Evolutionary conservation across 2,888 invertebrate genomes (phyloP).

Genomic region (Erannis defoliaria): DNA sequence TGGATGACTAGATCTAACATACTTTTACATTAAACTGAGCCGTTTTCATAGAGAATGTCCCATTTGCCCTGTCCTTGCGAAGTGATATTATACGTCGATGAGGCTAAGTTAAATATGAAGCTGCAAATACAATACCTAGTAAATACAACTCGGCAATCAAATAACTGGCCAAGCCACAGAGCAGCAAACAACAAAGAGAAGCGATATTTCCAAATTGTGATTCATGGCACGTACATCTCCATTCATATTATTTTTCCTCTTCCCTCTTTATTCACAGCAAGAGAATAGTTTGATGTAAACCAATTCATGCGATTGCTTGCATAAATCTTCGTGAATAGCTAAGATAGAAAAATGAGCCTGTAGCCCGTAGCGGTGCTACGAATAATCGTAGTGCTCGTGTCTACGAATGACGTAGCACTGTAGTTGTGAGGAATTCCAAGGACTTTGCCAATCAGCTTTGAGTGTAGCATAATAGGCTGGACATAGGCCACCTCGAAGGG

Average conservation of each 20-base stretch:
- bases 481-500: too few relatives aligned
- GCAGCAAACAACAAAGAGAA: conserved; percentile 3
- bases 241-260: conserved; percentile 20
- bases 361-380: conserved; percentile 30
- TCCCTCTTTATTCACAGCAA: conserved; percentile 20
- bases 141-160: conserved; percentile 1
- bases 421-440: neutral
- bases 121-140: neutral
- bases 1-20: neutral
- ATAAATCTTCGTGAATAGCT: conserved; percentile 31
- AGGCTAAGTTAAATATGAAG: neutral
- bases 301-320: conserved; percentile 27
- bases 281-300: conserved; percentile 32
- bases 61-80: too few relatives aligned
- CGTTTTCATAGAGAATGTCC: neutral
- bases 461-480: too few relatives aligned
- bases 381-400: conserved; percentile 20
- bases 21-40: too few relatives aligned
- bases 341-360: conserved; percentile 33
- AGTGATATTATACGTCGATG: too few relatives aligned
- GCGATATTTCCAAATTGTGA: conserved; percentile 13
- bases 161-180: conserved; percentile 6
- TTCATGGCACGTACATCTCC: conserved; percentile 18
- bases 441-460: neutral
- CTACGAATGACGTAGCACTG: conserved; percentile 22